Percentiles rank a stretch among this genome's conserved stretches.
These are phyloP conservation scores for Athripsodes cinereus DNA, from an alignment of 2,888 invertebrate genomes.

Conservation along the genomic window DNA sequence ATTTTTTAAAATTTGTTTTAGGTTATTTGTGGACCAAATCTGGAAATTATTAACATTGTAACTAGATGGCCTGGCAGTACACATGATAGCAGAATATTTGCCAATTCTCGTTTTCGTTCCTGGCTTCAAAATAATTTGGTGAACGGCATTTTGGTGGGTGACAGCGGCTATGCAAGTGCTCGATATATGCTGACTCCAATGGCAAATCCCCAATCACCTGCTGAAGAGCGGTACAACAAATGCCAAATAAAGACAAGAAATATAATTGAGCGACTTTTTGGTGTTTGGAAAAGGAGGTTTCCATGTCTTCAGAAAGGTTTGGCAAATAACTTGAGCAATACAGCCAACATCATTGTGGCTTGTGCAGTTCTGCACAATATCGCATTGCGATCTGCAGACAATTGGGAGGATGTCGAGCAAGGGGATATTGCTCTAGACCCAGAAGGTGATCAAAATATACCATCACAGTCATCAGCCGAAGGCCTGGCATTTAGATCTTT, in stretches of 20 bases:
- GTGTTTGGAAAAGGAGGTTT: conserved; percentile 25
- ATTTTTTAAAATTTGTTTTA: too few relatives aligned
- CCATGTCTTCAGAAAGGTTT: conserved; percentile 14
- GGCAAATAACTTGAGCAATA: conserved; percentile 11
- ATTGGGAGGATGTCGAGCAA: too few relatives aligned
- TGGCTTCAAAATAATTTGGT: not conserved
- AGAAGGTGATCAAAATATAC: too few relatives aligned
- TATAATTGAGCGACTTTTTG: conserved; percentile 26
- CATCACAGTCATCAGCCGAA: too few relatives aligned
- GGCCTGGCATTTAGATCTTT: too few relatives aligned
- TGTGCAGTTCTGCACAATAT: conserved; percentile 24
- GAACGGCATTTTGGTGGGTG: conserved; percentile 5
- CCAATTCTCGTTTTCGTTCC: not conserved
- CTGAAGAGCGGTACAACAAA: conserved; percentile 22
- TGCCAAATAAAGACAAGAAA: conserved; percentile 25
- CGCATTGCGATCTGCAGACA: too few relatives aligned
- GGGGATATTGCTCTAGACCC: too few relatives aligned
- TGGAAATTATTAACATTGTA: conserved; percentile 22
- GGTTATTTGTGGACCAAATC: conserved; percentile 18
- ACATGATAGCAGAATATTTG: conserved; percentile 23
- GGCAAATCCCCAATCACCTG: conserved; percentile 14
- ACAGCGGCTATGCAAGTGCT: conserved; percentile 25
- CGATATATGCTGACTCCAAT: conserved; percentile 27
- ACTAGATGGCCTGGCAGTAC: conserved; percentile 23
- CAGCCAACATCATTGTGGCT: conserved; percentile 22